Evolutionary conservation across 2,113 vertebrate species (phyloP).

Genomic region (Oreocharis arfaki): DNA sequence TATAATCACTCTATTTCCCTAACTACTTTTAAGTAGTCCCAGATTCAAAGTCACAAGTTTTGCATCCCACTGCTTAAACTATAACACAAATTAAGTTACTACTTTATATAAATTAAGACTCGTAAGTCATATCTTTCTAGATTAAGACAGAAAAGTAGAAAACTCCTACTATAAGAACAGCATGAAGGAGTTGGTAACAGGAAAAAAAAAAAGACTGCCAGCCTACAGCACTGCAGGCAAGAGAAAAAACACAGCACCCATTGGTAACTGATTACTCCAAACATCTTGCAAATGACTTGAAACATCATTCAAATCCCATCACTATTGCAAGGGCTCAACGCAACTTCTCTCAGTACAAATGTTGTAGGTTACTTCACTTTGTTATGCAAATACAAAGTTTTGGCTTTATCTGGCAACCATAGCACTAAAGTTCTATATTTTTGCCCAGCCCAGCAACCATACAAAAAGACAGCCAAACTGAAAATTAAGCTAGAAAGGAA

Average conservation of each 20-base stretch:
- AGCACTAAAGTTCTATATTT: background rate
- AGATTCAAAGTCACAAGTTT: background rate
- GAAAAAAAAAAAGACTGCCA: background rate
- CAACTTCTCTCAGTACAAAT: background rate
- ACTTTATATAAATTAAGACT: background rate
- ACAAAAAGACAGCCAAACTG: background rate
- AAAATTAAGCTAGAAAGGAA: background rate
- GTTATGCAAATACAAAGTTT: too few species aligned
- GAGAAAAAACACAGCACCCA: background rate
- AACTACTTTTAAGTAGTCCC: background rate
- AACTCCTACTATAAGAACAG: background rate
- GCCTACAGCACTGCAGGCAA: background rate
- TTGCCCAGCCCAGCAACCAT: background rate
- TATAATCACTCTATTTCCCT: background rate
- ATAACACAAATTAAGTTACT: background rate
- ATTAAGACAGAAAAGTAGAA: background rate
- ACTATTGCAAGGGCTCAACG: background rate
- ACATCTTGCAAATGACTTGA: background rate
- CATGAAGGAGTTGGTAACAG: background rate
- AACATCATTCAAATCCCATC: background rate
- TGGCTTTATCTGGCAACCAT: too few species aligned
- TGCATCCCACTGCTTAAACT: background rate
- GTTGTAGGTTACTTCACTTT: background rate
- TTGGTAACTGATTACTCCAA: background rate
- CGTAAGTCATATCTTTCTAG: background rate